Base-by-base conservation (phyloP, 2,888 invertebrate species). In the Meliscaeva auricollis region DNA sequence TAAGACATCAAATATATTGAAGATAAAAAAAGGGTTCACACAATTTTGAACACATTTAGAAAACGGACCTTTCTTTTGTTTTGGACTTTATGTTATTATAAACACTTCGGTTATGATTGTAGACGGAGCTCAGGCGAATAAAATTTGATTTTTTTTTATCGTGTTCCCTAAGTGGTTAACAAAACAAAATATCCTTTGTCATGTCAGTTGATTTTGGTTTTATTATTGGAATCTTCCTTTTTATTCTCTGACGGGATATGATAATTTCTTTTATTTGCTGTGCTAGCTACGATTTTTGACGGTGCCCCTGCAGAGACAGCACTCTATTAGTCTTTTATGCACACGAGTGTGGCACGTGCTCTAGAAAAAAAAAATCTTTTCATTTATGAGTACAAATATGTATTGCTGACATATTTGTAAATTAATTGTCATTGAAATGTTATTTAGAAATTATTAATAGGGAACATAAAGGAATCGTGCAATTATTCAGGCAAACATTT, bases 41-140 rank as follows among this genome's bases (percentile, higher is more conserved):
- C 58, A n/a, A 38, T 38, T 58, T 38, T 22, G 7, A 58, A 58
- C 38, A 41, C 9, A 60, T 41, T 26, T 38, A 2, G 8, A 26
- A 22, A n/a, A n/a, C n/a, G 60, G 60, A 60, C 15, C 41, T n/a
- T 41, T 9, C 15, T 38, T 26, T 41, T 60, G 64, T 30, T 15
- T 46, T 32, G 30, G 7, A 17, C 17, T 26, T 64, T 8, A 62
- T 15, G 30, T 26, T 44, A n/a, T 26, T 62, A 30, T 46, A 17
- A 64, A 32, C 1, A 17, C 11, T 64, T 30, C 44, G 15, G 62
- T 44, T 83, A 81, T 85, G 83, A 87, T 89, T 82, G 89, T 88
- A 89, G 89, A 87, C 88, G 88, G 87, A 87, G 88, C 84, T 87
- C 87, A 75, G 52, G 72, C 72, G 17, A 70, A 58, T 50, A n/a